A percentile compares a stretch with the other conserved stretches of the same genome.
phyloP scores from a whole-genome alignment of 1,140 invertebrate genomes.

The Helicorthomorpha holstii region DNA sequence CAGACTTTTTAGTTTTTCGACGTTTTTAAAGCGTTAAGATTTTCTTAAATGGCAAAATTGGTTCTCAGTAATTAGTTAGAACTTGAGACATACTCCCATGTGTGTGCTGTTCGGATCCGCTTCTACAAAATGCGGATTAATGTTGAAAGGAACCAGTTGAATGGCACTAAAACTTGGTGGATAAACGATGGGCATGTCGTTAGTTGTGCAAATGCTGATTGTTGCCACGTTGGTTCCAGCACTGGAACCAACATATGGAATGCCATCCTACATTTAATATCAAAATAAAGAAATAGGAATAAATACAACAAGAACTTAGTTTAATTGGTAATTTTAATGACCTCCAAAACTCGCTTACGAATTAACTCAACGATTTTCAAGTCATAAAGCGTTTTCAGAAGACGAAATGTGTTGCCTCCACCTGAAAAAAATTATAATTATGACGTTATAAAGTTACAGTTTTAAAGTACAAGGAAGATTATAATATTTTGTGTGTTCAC shows the following conservation, averaged over 20 bases:
- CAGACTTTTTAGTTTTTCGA: too few relatives aligned
- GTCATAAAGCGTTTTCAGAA: constrained; percentile 51
- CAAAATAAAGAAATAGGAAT: too few relatives aligned
- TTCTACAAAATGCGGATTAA: constrained; percentile 69
- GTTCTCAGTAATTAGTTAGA: too few relatives aligned
- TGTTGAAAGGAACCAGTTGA: constrained; percentile 59
- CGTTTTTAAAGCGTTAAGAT: too few relatives aligned
- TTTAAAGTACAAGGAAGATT: background rate
- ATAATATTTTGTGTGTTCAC: background rate
- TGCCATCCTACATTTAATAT: constrained; percentile 37
- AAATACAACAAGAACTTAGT: too few relatives aligned
- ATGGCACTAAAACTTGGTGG: constrained; percentile 54
- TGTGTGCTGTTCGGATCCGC: constrained; percentile 39
- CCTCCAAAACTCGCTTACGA: constrained; percentile 36
- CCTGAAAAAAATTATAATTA: constrained; percentile 12
- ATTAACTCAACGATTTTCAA: constrained; percentile 45
- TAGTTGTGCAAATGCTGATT: constrained; percentile 56
- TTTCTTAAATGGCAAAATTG: too few relatives aligned
- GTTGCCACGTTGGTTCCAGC: constrained; percentile 70
- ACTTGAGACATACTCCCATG: constrained; percentile 60
- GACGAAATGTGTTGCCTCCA: constrained; percentile 57
- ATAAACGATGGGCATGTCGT: constrained; percentile 70
- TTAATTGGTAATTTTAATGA: too few relatives aligned
- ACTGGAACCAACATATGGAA: constrained; percentile 61
- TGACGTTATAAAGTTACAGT: background rate